Evolutionary conservation across 2,113 vertebrate species (phyloP).

Genomic region (Egretta garzetta): DNA sequence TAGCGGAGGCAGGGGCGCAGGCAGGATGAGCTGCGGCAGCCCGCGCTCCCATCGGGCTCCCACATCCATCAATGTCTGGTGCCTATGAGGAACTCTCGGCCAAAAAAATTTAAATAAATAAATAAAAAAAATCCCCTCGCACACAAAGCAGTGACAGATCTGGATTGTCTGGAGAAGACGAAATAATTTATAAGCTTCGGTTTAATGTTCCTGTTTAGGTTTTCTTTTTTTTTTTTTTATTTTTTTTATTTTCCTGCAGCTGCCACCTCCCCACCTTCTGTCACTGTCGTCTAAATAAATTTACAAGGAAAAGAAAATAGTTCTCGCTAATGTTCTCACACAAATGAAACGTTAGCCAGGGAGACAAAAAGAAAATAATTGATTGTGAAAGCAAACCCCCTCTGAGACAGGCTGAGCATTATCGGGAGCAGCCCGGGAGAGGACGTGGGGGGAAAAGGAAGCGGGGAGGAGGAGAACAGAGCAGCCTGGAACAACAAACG

Average conservation of each 20-base stretch:
- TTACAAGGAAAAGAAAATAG: slow-evolving; percentile 60
- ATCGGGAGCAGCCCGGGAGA: slow-evolving; percentile 58
- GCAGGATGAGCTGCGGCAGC: neutral
- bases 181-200: slow-evolving; percentile 58
- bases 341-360: slow-evolving; percentile 52
- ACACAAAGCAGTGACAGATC: slow-evolving; percentile 7
- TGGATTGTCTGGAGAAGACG: slow-evolving; percentile 52
- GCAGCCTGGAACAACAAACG: slow-evolving; percentile 48
- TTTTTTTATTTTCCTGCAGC: neutral
- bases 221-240: neutral
- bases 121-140: neutral
- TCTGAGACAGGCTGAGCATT: slow-evolving; percentile 41
- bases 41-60: neutral
- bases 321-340: slow-evolving; percentile 59
- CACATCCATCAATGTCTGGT: slow-evolving; percentile 13
- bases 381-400: slow-evolving; percentile 60
- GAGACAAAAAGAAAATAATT: slow-evolving; percentile 57
- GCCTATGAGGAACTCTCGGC: neutral
- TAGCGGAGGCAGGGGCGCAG: neutral
- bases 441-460: neutral
- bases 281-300: slow-evolving; percentile 40
- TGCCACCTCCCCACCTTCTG: slow-evolving; percentile 64
- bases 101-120: neutral
- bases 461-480: neutral
- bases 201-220: slow-evolving; percentile 33